Evolutionary conservation across 2,113 vertebrate genomes (phyloP), one percentile per base, ranked within the genome.

Genomic region (Athene cunicularia): DNA sequence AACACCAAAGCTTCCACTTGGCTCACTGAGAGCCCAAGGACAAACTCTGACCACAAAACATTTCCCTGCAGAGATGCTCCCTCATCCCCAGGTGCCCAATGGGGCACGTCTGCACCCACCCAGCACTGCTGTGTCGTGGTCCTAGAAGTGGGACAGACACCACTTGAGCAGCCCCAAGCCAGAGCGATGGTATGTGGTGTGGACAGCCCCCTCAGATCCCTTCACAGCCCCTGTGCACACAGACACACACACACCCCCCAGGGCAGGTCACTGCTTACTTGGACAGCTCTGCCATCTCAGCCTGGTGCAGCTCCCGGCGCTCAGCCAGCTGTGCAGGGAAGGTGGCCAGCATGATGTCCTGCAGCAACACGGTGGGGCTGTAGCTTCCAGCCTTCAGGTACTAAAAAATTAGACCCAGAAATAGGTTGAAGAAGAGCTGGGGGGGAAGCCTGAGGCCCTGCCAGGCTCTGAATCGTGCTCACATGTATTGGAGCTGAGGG

Each of bases 221-320:
- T 13, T 26, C 59, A 17, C 2, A 18, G 56, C 27, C 15, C 43
- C 47, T 16, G 1, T 1, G 33, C 32, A 2, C 15, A 9, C 18
- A 5, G 22, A 24, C 23, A 9, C 19, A 18, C n/a, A 24, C 24
- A 30, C 6, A 7, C 28, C 32, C 20, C 5, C 10, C 3, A 3
- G 5, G 47, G 43, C 50, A 23, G 8, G 33, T 23, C 58, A 56
- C 50, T 56, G 76, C 98, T 95, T 98, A 99, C 99, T 99, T 99
- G 90, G 99, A 99, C 56, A 99, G 98, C 95, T 99, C 99, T 28
- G 98, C 98, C 96, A 99, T 99, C 96, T 99, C 99, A 0, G 98
- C 94, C 37, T 26, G 98, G 35, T 99, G 99, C 86, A 99, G 85
- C 81, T 98, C 98, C 70, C 98, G 98, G 94, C 99, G 98, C 90